These are phyloP conservation scores for Anolis sagrei DNA, from an alignment of 2,113 vertebrate genomes.

Conservation along the genomic window DNA sequence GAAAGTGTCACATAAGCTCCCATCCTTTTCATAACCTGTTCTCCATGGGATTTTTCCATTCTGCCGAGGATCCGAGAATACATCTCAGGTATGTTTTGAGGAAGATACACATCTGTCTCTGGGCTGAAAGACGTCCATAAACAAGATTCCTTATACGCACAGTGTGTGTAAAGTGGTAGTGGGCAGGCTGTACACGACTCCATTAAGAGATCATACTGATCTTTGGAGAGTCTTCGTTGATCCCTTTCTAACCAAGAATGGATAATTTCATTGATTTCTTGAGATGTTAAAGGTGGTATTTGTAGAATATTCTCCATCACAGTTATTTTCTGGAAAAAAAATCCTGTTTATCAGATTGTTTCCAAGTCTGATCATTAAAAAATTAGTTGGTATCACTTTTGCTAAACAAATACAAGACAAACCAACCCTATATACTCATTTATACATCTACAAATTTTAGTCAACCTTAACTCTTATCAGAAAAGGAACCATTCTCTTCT, in stretches of 20 bases:
- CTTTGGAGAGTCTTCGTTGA: constrained; percentile 53
- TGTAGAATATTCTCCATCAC: constrained; percentile 52
- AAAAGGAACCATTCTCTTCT: too few relatives aligned
- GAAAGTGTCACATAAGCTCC: constrained; percentile 70
- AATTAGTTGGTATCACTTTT: neutral
- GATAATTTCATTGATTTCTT: constrained; percentile 64
- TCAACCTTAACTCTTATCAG: too few relatives aligned
- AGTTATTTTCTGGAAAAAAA: constrained; percentile 55
- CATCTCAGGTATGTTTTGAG: constrained; percentile 60
- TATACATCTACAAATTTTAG: too few relatives aligned
- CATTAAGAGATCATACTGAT: constrained; percentile 65
- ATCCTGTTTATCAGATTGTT: neutral
- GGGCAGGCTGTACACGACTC: constrained; percentile 70
- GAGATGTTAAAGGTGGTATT: constrained; percentile 62
- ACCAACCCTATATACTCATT: too few relatives aligned
- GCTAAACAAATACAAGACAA: neutral
- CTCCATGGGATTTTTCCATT: constrained; percentile 71
- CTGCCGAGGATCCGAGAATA: constrained; percentile 61
- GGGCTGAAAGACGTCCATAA: constrained; percentile 70
- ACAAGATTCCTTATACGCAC: constrained; percentile 68
- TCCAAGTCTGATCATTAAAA: neutral
- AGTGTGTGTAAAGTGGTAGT: constrained; percentile 69
- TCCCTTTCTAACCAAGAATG: constrained; percentile 56
- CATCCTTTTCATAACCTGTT: constrained; percentile 67
- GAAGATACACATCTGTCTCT: constrained; percentile 53